These are phyloP conservation scores for Macaria notata DNA, from an alignment of 2,888 invertebrate species.

Conservation along the genomic window DNA sequence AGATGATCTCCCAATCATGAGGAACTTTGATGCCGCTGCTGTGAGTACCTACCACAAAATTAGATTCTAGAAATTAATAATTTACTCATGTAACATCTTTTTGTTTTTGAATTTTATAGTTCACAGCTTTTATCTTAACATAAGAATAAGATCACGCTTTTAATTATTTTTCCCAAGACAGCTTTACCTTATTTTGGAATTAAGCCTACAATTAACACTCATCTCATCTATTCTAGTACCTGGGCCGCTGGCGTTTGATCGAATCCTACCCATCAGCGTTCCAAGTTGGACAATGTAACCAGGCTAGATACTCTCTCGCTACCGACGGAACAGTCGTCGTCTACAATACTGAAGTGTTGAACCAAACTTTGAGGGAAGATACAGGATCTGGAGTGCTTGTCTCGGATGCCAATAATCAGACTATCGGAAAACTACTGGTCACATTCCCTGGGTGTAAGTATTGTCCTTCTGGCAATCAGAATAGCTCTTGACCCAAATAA, in stretches of 20 bases:
- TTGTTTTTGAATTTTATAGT: no score
- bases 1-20: constrained; percentile 46
- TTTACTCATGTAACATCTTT: no score
- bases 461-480: background rate
- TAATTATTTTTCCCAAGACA: no score
- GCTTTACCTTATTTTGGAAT: no score
- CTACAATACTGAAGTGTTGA: constrained; percentile 54
- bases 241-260: constrained; percentile 82
- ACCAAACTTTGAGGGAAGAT: constrained; percentile 69
- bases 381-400: constrained; percentile 69
- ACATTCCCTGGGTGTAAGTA: constrained; percentile 55
- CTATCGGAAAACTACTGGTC: constrained; percentile 73
- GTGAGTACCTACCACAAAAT: constrained; percentile 42
- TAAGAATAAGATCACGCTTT: no score
- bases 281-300: constrained; percentile 83
- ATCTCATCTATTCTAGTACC: constrained; percentile 41
- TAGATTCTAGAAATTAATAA: no score
- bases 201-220: no score
- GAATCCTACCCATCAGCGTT: constrained; percentile 83
- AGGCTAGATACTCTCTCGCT: constrained; percentile 74
- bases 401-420: constrained; percentile 53
- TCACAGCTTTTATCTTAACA: no score
- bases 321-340: constrained; percentile 44
- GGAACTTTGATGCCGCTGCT: constrained; percentile 48
- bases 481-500: background rate